Evolutionary conservation across 2,113 vertebrate genomes (phyloP).

Genomic region (Bubo scandiacus): DNA sequence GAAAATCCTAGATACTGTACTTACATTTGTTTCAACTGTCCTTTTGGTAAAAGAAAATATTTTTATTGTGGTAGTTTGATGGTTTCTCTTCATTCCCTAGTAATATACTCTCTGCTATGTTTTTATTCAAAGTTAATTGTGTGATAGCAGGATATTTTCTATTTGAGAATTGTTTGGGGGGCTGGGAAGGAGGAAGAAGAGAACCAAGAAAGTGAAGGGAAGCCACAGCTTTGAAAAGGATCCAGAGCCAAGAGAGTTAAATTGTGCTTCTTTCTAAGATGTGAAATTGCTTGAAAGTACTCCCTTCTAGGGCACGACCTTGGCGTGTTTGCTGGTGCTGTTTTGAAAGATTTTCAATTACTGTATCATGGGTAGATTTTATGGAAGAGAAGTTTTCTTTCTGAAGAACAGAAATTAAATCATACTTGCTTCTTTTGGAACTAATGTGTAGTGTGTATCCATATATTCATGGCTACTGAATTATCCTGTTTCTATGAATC

Average conservation of each 20-base stretch:
- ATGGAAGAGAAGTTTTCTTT: not conserved
- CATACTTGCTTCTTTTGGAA: not conserved
- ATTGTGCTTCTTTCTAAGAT: not conserved
- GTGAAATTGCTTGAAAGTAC: not conserved
- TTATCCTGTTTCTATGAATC: not conserved
- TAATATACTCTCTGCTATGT: not conserved
- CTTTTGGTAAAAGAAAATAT: not conserved
- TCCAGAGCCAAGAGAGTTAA: not conserved
- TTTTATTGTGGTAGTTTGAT: not conserved
- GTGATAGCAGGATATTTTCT: not conserved
- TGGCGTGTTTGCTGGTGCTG: not conserved
- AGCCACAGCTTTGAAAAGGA: not conserved
- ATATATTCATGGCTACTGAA: not conserved
- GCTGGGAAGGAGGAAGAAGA: not conserved
- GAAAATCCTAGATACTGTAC: not conserved
- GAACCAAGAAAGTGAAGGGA: not conserved
- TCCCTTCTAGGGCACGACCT: not conserved
- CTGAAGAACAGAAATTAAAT: not conserved
- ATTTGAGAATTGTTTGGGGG: not conserved
- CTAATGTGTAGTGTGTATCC: not conserved
- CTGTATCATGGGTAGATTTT: not conserved
- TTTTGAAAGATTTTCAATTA: not conserved
- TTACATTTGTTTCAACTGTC: not conserved
- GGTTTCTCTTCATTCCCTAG: not conserved
- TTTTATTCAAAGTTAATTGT: not conserved